Evolutionary conservation across 2,797 vertebrate genomes (phyloP), one percentile per base, ranked within the genome.

Genomic region (Gouania willdenowi): DNA sequence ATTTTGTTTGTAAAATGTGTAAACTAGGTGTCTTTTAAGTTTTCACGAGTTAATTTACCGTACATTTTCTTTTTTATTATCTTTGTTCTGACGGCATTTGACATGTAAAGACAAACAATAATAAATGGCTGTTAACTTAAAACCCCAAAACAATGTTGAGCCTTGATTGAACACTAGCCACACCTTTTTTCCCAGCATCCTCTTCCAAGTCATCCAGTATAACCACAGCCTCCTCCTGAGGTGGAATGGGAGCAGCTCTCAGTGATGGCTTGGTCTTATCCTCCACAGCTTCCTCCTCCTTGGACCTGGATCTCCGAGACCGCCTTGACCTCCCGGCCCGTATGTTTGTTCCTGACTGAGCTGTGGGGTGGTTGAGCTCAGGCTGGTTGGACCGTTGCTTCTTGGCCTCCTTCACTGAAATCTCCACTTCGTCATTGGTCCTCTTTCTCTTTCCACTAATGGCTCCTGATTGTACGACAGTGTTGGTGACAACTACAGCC

Each of bases 381-480:
- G 31, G 57, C 12, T 15, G 45, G 30, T 7, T 43, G n/a, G 76
- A 60, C 14, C 77, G 78, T 32, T 59, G 72, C 43, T 86, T 89
- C 65, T 89, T 88, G 3, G 83, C 74, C 9, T 54, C 39, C 50
- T 84, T 89, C 4, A 23, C 61, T 0, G 41, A n/a, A 10, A 13
- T 16, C 15, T 60, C 80, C 6, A 14, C 53, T 20, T 79, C 75
- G 9, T 73, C 66, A 1, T 76, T 67, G 4, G 2, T 54, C 14
- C 88, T 79, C 55, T 89, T 90, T 29, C 89, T 82, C 67, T 91
- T 91, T 23, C 77, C 79, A 25, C 71, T 0, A 59, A 25, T 5
- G 49, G 21, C 51, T 81, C 61, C 28, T 7, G 53, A 10, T n/a
- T 17, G 24, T 4, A 43, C n/a, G 3, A 24, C 8, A 6, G 30